Base-by-base conservation (phyloP, 2,888 invertebrate genomes). In the Dolichopus griseipennis region DNA sequence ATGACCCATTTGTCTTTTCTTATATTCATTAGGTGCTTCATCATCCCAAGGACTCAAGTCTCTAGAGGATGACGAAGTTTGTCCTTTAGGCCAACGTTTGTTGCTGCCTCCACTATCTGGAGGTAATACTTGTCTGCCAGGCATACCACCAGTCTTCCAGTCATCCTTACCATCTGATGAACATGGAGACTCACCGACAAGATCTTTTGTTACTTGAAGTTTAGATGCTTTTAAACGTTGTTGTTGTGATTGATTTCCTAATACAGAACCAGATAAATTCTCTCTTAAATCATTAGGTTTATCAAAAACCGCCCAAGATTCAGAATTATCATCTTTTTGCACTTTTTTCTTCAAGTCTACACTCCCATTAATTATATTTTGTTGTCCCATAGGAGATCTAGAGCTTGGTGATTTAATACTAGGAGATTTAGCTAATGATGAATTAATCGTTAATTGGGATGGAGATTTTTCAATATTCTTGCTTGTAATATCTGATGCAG, bases 21-120 rank as follows among this genome's bases (percentile, higher is more conserved):
- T 82, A 76, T 83, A 84, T 73, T 82, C 87, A 79, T 68, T 82
- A 71, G 81, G 84, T 75, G 73, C 83, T 74, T 92, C 92, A 71
- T 90, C 90, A 70, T 92, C 91, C 92, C 92, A 92, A 2, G 91
- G 90, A 65, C 92, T 90, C 27, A 88, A 87, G 77, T 92, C 92
- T 0, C 91, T 83, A 0, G 90, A 90, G 9, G 89, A 89, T 0
- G 90, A 90, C 0, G 90, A 88, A 0, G 89, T 86, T 78, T 87
- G 87, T 21, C 85, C 85, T 79, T 83, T 84, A 74, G 76, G 84
- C 84, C 85, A 82, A 72, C 85, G 76, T 66, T 81, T 83, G 0
- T 76, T 75, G 15, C 70, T 72, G 1, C 73, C 71, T 34, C 71
- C 72, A 15, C 69, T 71, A 20, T 33, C 37, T 18, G 33, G 20